Conservation (phyloP, 2,888 invertebrate genomes). For the Lasioglossum villosulum region DNA sequence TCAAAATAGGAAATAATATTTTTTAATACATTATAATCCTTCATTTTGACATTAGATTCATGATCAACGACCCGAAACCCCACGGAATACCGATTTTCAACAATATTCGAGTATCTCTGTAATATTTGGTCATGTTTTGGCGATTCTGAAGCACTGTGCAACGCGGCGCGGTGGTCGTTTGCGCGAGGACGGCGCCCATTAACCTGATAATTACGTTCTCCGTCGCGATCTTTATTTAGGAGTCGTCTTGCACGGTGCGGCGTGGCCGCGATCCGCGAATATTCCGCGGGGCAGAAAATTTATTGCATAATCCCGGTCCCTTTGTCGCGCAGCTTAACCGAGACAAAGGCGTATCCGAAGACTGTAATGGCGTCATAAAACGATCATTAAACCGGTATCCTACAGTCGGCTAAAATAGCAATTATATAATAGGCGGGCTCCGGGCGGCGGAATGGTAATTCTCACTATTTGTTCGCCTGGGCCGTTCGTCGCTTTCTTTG, state of each 20-base stretch:
- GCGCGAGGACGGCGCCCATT: not conserved
- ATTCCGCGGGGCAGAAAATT: conserved; percentile 1
- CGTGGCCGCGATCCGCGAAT: not conserved
- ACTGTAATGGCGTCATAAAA: conserved; percentile 38
- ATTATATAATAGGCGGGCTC: conserved; percentile 26
- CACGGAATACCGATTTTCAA: too few species aligned
- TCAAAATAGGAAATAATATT: too few species aligned
- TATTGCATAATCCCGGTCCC: conserved; percentile 9
- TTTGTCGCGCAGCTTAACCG: conserved; percentile 14
- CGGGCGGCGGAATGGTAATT: conserved; percentile 28
- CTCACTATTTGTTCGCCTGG: conserved; percentile 16
- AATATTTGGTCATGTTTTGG: too few species aligned
- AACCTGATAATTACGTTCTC: conserved; percentile 13
- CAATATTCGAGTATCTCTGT: too few species aligned
- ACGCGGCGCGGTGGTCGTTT: not conserved
- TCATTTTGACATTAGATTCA: too few species aligned
- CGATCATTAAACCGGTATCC: conserved; percentile 40
- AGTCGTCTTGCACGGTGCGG: not conserved
- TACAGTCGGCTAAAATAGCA: conserved; percentile 30
- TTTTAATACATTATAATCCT: too few species aligned
- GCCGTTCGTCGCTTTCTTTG: conserved; percentile 34
- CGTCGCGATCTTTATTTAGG: not conserved
- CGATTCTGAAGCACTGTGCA: too few species aligned
- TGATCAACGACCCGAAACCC: too few species aligned
- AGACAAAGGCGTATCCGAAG: conserved; percentile 21